Base-by-base conservation (phyloP, 92 coral and sea anemone genomes). In the Epizoanthus rinbou region DNA sequence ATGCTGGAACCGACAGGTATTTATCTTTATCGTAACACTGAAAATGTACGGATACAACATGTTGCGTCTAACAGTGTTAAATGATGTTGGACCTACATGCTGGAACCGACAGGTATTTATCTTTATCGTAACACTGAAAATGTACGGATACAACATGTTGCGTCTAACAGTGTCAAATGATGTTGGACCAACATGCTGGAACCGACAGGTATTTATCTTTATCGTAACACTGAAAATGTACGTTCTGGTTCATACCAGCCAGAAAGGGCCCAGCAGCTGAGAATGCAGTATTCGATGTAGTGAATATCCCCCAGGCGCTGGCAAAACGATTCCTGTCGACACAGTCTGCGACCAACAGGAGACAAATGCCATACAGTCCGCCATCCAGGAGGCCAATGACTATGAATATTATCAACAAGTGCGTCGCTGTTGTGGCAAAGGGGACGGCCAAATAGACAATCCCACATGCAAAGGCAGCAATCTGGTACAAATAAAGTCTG, bases 381-480 rank as follows among this genome's bases (percentile, higher is more conserved):
- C 94, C 94, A 28, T 91, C 94, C 81, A 88, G 25, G 6, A 88
- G 85, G 37, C 91, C 94, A 69, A 56, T 47, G 0, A 50, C 74
- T 1, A 75, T 16, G 19, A 90, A 69, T 24, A 90, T 37, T n/a
- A 86, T 17, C 13, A 81, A 54, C 22, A 91, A n/a, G 45, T 82
- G 79, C 14, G 14, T 35, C 52, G 71, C 83, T 0, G 89, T 47
- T 19, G 76, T 57, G 6, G 91, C 85, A 16, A 50, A 60, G 8
- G 89, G 87, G 3, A 86, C 67, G 5, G 68, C n/a, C 17, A 86
- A 7, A 8, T 85, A n/a, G 14, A 84, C 82, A n/a, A 91, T 23
- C 13, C 94, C 94, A 53, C 60, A 19, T 35, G 86, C 66, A 5
- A 85, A 80, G 74, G 87, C 80, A 18, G 90, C 86, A 16, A 70